These are phyloP conservation scores for Burhinus oedicnemus DNA, from an alignment of 2,113 vertebrate genomes.

Conservation along the genomic window DNA sequence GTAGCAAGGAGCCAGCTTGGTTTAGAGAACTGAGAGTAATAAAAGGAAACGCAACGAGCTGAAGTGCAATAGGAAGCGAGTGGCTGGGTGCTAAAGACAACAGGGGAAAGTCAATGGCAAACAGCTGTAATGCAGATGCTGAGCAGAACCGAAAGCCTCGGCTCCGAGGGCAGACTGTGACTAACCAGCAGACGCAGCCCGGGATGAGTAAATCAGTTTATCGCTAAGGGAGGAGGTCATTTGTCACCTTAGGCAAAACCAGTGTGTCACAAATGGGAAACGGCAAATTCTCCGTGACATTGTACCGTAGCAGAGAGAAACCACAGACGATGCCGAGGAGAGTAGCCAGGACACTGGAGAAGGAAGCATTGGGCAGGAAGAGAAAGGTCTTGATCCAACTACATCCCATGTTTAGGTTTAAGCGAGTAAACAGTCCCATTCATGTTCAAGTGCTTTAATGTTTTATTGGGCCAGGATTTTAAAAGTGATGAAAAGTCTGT, in stretches of 20 bases:
- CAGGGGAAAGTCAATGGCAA: constrained; percentile 32
- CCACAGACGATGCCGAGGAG: background rate
- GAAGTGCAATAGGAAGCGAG: background rate
- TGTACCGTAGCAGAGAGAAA: background rate
- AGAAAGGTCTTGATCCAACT: constrained; percentile 43
- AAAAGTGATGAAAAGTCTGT: constrained; percentile 51
- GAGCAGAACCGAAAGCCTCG: background rate
- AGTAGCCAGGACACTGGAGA: background rate
- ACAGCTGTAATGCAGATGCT: constrained; percentile 51
- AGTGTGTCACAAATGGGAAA: background rate
- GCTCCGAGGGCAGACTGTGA: background rate
- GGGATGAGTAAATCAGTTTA: background rate
- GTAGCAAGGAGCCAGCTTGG: background rate
- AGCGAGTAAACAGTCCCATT: constrained; percentile 42
- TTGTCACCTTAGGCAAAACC: constrained; percentile 41
- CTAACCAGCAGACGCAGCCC: background rate
- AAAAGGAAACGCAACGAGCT: background rate
- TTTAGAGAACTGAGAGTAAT: background rate
- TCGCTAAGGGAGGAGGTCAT: background rate
- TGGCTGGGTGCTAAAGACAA: background rate
- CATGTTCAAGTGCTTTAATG: constrained; percentile 42
- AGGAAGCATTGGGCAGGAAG: background rate
- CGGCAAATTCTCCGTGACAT: background rate
- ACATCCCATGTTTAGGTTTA: constrained; percentile 36
- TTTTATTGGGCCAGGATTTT: constrained; percentile 39